Evolutionary conservation across 2,888 invertebrate genomes (phyloP).

Genomic region (Oligia strigilis): DNA sequence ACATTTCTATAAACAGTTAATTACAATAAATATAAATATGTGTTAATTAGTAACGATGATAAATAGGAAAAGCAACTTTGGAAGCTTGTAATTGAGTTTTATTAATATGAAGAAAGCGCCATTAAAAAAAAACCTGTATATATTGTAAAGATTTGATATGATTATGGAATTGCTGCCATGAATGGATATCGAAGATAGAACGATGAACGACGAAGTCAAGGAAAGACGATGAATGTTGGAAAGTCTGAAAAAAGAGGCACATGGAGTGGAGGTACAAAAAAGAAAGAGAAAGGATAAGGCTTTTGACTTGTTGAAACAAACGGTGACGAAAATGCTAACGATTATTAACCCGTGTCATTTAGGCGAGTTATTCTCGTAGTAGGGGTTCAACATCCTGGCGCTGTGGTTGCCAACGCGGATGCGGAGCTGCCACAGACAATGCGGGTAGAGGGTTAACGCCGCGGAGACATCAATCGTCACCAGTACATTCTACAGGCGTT

Average conservation of each 20-base stretch:
- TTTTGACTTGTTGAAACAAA: conserved; percentile 24
- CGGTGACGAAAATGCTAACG: conserved; percentile 30
- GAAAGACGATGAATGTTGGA: background rate
- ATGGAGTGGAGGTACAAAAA: background rate
- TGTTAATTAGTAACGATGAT: background rate
- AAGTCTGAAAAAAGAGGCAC: background rate
- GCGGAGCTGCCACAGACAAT: conserved; percentile 64
- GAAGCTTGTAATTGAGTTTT: background rate
- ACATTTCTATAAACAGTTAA: background rate
- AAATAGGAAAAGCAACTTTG: background rate
- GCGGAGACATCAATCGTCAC: conserved; percentile 58
- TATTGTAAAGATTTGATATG: background rate
- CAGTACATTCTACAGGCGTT: conserved; percentile 57
- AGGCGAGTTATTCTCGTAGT: conserved; percentile 67
- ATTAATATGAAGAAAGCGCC: background rate
- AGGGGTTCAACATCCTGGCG: conserved; percentile 68
- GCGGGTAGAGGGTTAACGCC: conserved; percentile 66
- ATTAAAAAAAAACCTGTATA: background rate
- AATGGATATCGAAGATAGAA: background rate
- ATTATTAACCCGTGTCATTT: conserved; percentile 64
- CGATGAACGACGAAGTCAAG: background rate
- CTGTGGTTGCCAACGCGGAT: conserved; percentile 80
- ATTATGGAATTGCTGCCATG: background rate
- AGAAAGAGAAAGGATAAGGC: conserved; percentile 1
- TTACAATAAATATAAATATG: background rate